Evolutionary conservation across 2,113 vertebrate species (phyloP).

Genomic region (Eira barbara): DNA sequence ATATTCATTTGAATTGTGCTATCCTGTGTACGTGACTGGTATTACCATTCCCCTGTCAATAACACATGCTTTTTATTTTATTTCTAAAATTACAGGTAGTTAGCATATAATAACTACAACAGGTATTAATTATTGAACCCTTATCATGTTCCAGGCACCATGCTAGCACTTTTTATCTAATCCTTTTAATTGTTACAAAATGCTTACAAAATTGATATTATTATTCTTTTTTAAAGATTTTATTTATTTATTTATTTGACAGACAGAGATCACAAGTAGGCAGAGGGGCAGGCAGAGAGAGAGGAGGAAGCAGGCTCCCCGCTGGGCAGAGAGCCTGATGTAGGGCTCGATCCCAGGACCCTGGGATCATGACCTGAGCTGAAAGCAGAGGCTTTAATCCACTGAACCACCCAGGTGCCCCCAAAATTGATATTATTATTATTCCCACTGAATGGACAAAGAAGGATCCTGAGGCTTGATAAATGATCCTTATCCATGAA

Average conservation of each 20-base stretch:
- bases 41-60: neutral
- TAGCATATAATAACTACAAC: neutral
- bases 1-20: slow-evolving; percentile 16
- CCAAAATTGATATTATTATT: neutral
- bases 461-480: neutral
- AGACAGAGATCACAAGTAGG: no score
- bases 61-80: neutral
- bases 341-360: no score
- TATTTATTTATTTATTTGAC: no score
- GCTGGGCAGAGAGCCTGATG: no score
- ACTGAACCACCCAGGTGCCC: no score
- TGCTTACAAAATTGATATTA: neutral
- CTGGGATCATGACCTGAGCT: no score
- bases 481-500: neutral
- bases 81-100: neutral
- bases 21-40: neutral
- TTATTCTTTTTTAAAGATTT: neutral
- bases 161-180: neutral
- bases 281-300: no score
- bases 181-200: neutral
- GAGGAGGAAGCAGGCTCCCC: no score
- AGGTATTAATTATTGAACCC: neutral
- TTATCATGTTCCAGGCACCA: neutral
- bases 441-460: neutral
- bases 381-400: no score